These are phyloP conservation scores for Mastomys coucha DNA, from an alignment of 2,113 vertebrate species.

Conservation along the genomic window DNA sequence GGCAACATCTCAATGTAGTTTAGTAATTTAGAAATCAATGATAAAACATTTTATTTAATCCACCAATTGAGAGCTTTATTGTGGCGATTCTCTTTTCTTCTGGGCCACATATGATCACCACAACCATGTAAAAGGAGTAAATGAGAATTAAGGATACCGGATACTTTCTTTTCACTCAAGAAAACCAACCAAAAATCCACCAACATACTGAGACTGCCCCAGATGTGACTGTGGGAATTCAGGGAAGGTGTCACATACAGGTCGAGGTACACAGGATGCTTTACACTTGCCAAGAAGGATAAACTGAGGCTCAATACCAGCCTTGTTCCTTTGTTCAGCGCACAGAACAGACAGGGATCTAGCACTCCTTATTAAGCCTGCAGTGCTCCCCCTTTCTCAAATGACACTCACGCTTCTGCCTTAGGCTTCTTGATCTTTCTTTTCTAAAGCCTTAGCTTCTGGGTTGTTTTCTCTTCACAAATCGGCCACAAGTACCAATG, in stretches of 20 bases:
- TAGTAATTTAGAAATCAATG: constrained; percentile 69
- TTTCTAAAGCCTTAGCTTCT: neutral
- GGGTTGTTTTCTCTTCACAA: neutral
- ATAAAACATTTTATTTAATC: constrained; percentile 61
- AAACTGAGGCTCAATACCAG: fast-evolving
- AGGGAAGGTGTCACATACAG: neutral
- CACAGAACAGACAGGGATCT: neutral
- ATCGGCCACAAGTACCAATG: neutral
- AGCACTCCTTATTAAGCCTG: neutral
- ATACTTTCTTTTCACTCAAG: neutral
- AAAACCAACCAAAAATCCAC: neutral
- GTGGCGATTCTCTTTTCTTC: neutral
- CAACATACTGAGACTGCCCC: too few relatives aligned
- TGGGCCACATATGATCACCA: neutral
- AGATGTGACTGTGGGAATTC: neutral
- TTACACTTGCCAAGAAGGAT: neutral
- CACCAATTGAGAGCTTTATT: neutral
- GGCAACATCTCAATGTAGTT: constrained; percentile 62
- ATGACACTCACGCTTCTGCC: neutral
- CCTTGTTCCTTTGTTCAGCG: neutral
- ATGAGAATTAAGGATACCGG: neutral
- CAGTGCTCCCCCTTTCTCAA: too few relatives aligned
- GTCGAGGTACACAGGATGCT: neutral
- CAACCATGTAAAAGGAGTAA: neutral
- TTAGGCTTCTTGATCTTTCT: neutral